These are phyloP conservation scores for Heliconius hewitsoni DNA, from an alignment of 1,140 invertebrate species.

Conservation along the genomic window DNA sequence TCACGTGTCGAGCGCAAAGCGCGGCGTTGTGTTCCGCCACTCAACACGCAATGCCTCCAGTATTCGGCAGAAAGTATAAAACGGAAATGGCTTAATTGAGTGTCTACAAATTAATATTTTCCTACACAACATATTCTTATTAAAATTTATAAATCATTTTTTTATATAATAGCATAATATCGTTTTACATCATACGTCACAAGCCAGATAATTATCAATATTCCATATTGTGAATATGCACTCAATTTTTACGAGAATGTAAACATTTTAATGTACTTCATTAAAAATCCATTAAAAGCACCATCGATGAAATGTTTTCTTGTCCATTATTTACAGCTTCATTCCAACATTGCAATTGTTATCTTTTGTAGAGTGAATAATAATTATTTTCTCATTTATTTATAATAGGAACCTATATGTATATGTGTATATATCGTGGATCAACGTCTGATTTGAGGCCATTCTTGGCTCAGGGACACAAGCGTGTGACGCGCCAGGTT, in stretches of 20 bases:
- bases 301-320: slow-evolving; percentile 35
- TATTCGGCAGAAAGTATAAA: too few species aligned
- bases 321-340: slow-evolving; percentile 30
- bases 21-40: too few species aligned
- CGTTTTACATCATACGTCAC: neutral
- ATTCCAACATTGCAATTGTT: slow-evolving; percentile 30
- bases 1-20: too few species aligned
- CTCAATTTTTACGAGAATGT: neutral
- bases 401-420: neutral
- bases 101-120: too few species aligned
- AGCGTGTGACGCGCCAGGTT: too few species aligned
- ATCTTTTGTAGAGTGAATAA: slow-evolving; percentile 30
- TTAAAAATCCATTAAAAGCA: slow-evolving; percentile 39
- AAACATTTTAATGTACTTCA: slow-evolving; percentile 27
- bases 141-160: too few species aligned
- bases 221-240: neutral
- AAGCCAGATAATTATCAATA: neutral
- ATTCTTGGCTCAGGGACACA: too few species aligned
- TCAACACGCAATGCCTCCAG: too few species aligned
- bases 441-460: neutral
- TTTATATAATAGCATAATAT: too few species aligned
- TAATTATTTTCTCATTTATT: slow-evolving; percentile 36
- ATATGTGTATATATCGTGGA: neutral
- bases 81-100: too few species aligned
- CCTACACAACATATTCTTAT: too few species aligned